Conservation (phyloP, 2,113 vertebrate species). For the Lepisosteus osseus region DNA sequence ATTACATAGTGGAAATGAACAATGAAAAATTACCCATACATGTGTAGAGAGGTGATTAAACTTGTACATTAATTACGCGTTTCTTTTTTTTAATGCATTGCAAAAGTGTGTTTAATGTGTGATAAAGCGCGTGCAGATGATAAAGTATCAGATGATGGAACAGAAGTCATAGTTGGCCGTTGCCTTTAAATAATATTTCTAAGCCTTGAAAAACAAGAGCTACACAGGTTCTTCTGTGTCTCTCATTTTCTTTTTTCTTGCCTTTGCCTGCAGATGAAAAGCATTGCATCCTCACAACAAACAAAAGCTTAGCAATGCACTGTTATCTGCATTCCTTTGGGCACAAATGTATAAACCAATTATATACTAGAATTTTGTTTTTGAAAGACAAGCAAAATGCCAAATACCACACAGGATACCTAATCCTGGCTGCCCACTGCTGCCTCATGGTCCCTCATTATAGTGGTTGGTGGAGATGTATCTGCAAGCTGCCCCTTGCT, state of each 20-base stretch:
- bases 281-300: conserved; percentile 2
- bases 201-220: background rate
- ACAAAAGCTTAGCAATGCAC: conserved; percentile 1
- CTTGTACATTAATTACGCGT: conserved; percentile 83
- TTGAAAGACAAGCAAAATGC: background rate
- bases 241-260: background rate
- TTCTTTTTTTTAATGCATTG: conserved; percentile 76
- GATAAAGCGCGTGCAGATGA: conserved; percentile 36
- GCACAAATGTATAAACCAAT: conserved; percentile 7
- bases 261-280: conserved; percentile 6
- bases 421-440: background rate
- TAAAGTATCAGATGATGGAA: conserved; percentile 23
- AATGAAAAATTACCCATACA: conserved; percentile 81
- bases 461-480: background rate
- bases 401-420: background rate
- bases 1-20: conserved; percentile 78
- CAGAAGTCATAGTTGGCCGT: background rate
- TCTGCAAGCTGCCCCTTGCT: background rate
- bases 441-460: background rate
- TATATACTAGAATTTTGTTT: background rate
- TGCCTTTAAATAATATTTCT: background rate
- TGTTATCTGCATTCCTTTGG: conserved; percentile 5
- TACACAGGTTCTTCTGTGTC: background rate
- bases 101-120: conserved; percentile 60
- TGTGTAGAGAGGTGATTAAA: conserved; percentile 82